These are phyloP conservation scores for Tenthredo distinguenda DNA, from an alignment of 2,888 invertebrate species.

Conservation along the genomic window DNA sequence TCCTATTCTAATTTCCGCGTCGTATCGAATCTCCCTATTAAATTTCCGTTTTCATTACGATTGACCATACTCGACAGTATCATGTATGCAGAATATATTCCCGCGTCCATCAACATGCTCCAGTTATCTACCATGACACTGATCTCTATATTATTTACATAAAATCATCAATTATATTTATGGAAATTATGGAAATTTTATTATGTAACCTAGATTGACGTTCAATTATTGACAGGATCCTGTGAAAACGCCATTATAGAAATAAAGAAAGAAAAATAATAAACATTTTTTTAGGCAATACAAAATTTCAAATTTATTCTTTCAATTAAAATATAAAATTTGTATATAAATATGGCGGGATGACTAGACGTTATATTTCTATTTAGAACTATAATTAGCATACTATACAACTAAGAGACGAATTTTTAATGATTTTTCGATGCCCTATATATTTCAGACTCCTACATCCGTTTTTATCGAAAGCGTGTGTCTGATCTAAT, in stretches of 20 bases:
- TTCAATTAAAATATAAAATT: conserved; percentile 24
- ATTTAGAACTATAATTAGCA: not conserved
- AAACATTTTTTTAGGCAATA: not conserved
- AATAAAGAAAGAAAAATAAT: not conserved
- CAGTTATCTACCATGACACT: not conserved
- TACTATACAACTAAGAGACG: conserved; percentile 2
- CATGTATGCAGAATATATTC: not conserved
- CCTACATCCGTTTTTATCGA: not conserved
- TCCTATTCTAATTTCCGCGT: conserved; percentile 32
- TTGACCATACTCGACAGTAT: not conserved
- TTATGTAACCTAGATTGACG: not conserved
- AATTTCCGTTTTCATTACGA: conserved; percentile 2
- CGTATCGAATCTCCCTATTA: not conserved
- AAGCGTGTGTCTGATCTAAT: not conserved
- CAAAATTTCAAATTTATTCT: conserved; percentile 22
- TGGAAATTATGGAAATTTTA: not conserved
- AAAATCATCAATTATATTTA: not conserved
- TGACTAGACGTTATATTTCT: conserved; percentile 26
- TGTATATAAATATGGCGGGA: conserved; percentile 9
- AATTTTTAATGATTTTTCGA: not conserved
- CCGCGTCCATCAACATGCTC: not conserved
- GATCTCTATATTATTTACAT: not conserved
- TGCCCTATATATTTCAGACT: not conserved
- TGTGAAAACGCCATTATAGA: not conserved
- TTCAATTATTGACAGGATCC: not conserved